Evolutionary conservation across 2,797 vertebrate species (phyloP), one percentile per base, ranked within the genome.

Genomic region (Enteromius trimaculatus): DNA sequence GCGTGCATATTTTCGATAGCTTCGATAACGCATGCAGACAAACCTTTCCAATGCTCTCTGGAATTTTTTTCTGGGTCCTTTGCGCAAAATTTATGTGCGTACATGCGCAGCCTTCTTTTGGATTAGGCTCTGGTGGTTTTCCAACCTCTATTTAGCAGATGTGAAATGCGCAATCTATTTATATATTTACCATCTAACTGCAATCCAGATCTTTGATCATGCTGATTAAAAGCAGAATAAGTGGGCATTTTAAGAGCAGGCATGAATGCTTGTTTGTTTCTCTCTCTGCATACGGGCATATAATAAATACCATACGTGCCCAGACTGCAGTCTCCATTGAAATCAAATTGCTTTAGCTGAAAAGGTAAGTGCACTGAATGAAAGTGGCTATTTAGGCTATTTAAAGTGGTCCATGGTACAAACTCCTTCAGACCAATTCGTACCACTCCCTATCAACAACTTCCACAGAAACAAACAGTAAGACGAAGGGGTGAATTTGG

Each of bases 141-240:
- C 13, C 42, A 23, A 29, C 26, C 49, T 68, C 23, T 4, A 69
- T 77, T 68, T 9, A 49, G 37, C 37, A 10, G 49, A 83, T 34
- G 17, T 60, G 49, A 70, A 66, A 77, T 23, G 26, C 39, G 62
- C 75, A 62, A 71, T 55, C 42, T 71, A 70, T 70, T 77, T 78
- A 26, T 49, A 78, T 69, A 58, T 83, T 70, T 51, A 83, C 65
- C 42, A 71, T 44, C 62, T 44, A 55, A 23, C 58, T 37, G 44
- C 42, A 1, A 13, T 76, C n/a, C 55, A 74, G 58, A 80, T 53
- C 34, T 51, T 75, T 80, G 69, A 75, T 79, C 51, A 17, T 2
- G 17, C n/a, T 75, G 60, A 84, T 80, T 64, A 53, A 80, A 80
- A 79, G 44, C 76, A 84, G 55, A 71, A 72, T 31, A 53, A 29